These are phyloP conservation scores for Nasua narica DNA, from an alignment of 2,797 vertebrate genomes.

Conservation along the genomic window DNA sequence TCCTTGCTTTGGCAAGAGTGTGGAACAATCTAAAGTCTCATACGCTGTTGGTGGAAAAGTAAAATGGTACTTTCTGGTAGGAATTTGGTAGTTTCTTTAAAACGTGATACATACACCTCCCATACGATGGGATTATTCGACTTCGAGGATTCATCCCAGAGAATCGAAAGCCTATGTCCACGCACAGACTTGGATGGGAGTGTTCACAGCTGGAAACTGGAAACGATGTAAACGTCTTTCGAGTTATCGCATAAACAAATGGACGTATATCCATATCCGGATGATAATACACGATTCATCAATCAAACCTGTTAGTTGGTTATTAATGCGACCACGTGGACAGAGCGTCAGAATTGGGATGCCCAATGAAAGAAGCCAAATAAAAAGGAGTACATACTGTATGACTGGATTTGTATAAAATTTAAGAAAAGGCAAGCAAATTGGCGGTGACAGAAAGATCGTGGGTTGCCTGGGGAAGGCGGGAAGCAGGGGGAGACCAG, in stretches of 20 bases:
- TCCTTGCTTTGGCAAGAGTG: accelerated
- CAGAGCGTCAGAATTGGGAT: neutral
- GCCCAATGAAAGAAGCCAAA: neutral
- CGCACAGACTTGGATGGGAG: neutral
- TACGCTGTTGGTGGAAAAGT: too few species aligned
- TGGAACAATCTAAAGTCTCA: too few species aligned
- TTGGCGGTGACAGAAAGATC: neutral
- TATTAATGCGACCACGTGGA: accelerated
- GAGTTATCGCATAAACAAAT: neutral
- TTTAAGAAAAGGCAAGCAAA: neutral
- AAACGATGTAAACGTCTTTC: neutral
- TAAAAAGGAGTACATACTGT: neutral
- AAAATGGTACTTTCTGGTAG: neutral
- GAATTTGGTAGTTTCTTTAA: neutral
- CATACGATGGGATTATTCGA: neutral
- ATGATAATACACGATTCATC: accelerated
- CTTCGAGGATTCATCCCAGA: neutral
- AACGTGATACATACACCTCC: neutral
- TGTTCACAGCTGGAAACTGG: neutral
- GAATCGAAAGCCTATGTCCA: neutral
- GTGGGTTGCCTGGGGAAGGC: neutral
- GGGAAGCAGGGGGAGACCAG: neutral
- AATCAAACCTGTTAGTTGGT: neutral
- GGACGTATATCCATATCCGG: accelerated
- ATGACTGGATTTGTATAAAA: neutral